phyloP scores from a whole-genome alignment of 2,113 vertebrate species.

The Malurus elegans region DNA sequence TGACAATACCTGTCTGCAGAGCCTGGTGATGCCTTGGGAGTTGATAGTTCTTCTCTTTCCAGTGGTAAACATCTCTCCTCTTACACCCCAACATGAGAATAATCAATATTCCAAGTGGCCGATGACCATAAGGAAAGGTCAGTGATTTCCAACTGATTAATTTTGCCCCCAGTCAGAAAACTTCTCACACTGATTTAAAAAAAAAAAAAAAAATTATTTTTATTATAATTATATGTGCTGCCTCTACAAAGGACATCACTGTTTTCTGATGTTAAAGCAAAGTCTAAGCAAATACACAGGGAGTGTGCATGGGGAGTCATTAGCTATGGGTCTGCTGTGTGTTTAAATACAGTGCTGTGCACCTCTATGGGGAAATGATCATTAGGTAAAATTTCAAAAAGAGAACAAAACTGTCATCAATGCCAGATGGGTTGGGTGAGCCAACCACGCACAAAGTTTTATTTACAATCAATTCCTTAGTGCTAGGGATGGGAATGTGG shows the following conservation, averaged over 20 bases:
- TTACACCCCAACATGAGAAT: not conserved
- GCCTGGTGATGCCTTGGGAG: not conserved
- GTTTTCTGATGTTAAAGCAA: not conserved
- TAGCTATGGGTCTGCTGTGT: not conserved
- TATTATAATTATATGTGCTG: not conserved
- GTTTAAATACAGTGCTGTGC: not conserved
- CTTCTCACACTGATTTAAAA: not conserved
- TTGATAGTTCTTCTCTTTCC: not conserved
- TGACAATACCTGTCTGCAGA: constrained; percentile 24
- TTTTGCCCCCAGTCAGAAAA: not conserved
- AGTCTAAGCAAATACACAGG: not conserved
- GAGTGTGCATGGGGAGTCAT: not conserved
- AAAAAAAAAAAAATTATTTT: not conserved
- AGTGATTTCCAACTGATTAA: not conserved
- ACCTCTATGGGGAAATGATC: not conserved
- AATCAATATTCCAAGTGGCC: not conserved
- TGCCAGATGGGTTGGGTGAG: not conserved
- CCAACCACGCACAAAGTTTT: not conserved
- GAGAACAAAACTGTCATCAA: not conserved
- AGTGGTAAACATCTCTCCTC: not conserved
- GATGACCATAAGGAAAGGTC: not conserved
- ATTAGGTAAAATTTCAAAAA: not conserved
- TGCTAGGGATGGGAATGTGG: not conserved
- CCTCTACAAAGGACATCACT: not conserved
- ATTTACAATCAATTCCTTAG: not conserved